Percentiles rank a stretch among this genome's conserved stretches.
Evolutionary conservation across 2,113 vertebrate genomes (phyloP).

Genomic region (Pungitius pungitius): DNA sequence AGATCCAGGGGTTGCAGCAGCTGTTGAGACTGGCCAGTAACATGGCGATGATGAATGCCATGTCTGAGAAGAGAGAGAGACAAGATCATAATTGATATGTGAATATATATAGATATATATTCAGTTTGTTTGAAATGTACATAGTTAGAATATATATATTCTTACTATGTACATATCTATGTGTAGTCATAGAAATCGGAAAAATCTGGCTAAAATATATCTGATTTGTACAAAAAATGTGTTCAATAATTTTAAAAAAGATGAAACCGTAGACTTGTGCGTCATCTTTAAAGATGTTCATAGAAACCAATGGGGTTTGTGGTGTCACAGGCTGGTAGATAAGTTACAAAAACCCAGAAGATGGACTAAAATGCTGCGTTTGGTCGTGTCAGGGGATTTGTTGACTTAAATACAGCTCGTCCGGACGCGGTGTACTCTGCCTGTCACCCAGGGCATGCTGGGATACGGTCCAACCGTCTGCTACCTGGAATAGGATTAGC

Average conservation of each 20-base stretch:
- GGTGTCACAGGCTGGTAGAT: neutral
- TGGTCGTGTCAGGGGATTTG: neutral
- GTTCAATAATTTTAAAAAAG: neutral
- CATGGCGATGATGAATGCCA: conserved; percentile 91
- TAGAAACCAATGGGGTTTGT: neutral
- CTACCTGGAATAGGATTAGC: neutral
- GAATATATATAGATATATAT: too few species aligned
- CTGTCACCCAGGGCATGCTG: conserved; percentile 2
- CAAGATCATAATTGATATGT: neutral
- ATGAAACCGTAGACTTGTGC: too few species aligned
- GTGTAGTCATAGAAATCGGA: neutral
- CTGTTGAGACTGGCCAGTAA: conserved; percentile 94
- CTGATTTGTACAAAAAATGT: neutral
- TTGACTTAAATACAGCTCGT: neutral
- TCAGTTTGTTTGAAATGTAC: too few species aligned
- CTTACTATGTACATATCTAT: neutral
- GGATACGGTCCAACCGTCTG: neutral
- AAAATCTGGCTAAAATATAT: neutral
- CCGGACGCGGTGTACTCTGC: neutral
- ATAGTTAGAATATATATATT: neutral
- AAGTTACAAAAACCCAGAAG: neutral
- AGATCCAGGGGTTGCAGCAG: conserved; percentile 98
- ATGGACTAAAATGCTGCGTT: neutral
- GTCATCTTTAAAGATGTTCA: conserved; percentile 11
- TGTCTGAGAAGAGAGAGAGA: conserved; percentile 72